Evolutionary conservation across 2,797 vertebrate species (phyloP), one percentile per base, ranked within the genome.

Genomic region (Semotilus atromaculatus): DNA sequence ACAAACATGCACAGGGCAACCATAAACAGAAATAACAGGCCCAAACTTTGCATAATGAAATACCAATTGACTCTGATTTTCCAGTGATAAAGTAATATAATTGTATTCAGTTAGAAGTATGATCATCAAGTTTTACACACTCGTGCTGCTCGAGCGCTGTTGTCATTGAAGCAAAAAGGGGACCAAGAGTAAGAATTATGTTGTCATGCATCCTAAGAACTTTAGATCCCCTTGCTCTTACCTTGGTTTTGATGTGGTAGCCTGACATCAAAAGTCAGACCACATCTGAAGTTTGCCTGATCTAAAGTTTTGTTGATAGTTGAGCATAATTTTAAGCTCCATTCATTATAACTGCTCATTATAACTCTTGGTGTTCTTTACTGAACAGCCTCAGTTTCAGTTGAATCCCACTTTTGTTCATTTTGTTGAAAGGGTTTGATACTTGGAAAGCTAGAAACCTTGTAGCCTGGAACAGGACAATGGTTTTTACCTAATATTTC

Each of bases 181-280:
- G 10, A 79, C 60, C 38, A 31, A 75, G 60, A 67, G 72, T 48
- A 67, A 38, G 34, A 55, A 67, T 53, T 10, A 55, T 53, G 72
- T 68, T 67, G 62, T 23, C 3, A 67, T 76, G 18, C 23, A 55
- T 67, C n/a, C 82, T 68, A 31, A 76, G n/a, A 83, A 55, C 23
- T 40, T 34, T 21, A 67, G 76, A 76, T 67, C 73, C 73, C 31
- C 7, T 43, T 76, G 45, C 36, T n/a, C n/a, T 76, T 36, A 68
- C 72, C 73, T 83, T n/a, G 5, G 73, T 43, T 83, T 83, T 83
- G 43, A 68, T 83, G 82, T 83, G 64, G 70, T 19, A 23, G 14
- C 78, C 13, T 31, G 16, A 40, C 71, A 48, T 66, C 60, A 67
- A 40, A 68, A 51, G 31, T 36, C 40, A 62, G 72, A 38, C 31